Base-by-base conservation (phyloP, 2,797 vertebrate genomes). In the Sebastes taczanowskii region DNA sequence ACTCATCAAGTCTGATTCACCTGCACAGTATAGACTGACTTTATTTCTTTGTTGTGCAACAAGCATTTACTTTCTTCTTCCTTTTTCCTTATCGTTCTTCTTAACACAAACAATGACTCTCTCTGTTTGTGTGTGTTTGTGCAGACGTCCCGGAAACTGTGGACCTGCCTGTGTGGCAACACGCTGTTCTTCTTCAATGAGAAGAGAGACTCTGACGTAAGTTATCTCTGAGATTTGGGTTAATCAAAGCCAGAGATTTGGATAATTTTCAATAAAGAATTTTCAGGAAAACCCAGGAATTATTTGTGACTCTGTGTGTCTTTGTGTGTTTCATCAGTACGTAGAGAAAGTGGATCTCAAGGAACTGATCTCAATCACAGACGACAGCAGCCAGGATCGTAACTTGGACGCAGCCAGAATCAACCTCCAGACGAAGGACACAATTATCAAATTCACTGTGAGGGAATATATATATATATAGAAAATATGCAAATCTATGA, bases 151-250 rank as follows among this genome's bases (percentile, higher is more conserved):
- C 94, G 86, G 23, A 96, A 89, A 76, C 86, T 96, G 74, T 97
- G 97, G 97, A 90, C 96, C 0, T 94, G 95, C 22, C 90, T 98
- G 16, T 95, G 94, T 86, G 97, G 96, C 22, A 92, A 94, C 69
- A 71, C 78, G 0, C 87, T 98, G 7, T 95, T 93, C 87, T 97
- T 98, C 92, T 97, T 95, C 90, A 91, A 94, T 4, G 93, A 91
- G 10, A 95, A 68, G 74, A 94, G 94, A 82, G 96, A 97, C 29
- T 16, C 2, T 2, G 83, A 95, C 58, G 97, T 97, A 74, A 92
- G 95, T 90, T 2, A 11, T 32, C 20, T 32, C 11, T 18, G 59
- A 49, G 20, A 27, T 29, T 18, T 38, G 5, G 11, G 2, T 30
- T 55, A 6, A 49, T 63, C 1, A 55, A 62, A 42, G n/a, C 16